phyloP scores from a whole-genome alignment of 2,797 vertebrate genomes.

The Lutjanus argentimaculatus region DNA sequence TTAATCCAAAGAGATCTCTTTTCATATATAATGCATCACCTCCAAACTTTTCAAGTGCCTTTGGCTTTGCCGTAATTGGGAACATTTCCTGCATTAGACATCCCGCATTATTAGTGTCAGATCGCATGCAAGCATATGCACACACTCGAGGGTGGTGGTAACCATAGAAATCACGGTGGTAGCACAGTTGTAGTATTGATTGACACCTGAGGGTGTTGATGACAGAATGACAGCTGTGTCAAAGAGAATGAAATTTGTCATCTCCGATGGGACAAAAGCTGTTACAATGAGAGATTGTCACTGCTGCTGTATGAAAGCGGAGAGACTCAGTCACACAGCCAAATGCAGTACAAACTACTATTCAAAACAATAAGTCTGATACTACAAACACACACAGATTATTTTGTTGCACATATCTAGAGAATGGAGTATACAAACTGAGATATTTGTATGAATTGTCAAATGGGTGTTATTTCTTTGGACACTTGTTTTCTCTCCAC shows the following conservation, averaged over 20 bases:
- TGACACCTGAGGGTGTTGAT: constrained; percentile 49
- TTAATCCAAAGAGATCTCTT: constrained; percentile 63
- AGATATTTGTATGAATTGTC: not conserved
- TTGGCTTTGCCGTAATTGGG: constrained; percentile 62
- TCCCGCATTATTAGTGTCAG: constrained; percentile 31
- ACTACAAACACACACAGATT: not conserved
- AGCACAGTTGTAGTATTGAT: constrained; percentile 28
- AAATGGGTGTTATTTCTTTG: not conserved
- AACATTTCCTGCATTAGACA: constrained; percentile 46
- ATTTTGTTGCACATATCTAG: not conserved
- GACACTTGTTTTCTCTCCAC: not conserved
- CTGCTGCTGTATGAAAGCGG: not conserved
- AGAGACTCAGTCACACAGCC: not conserved
- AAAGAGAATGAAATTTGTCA: constrained; percentile 31
- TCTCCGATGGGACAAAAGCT: constrained; percentile 46
- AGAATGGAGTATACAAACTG: not conserved
- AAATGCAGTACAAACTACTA: not conserved
- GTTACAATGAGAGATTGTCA: constrained; percentile 24
- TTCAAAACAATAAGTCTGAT: not conserved
- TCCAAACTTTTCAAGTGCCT: constrained; percentile 57
- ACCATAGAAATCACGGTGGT: constrained; percentile 8
- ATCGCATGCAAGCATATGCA: constrained; percentile 17
- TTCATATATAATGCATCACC: constrained; percentile 77
- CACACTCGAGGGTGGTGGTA: constrained; percentile 7
- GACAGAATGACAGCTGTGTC: constrained; percentile 42